These are phyloP conservation scores for Diaphora mendica DNA, from an alignment of 2,888 invertebrate genomes.

Conservation along the genomic window DNA sequence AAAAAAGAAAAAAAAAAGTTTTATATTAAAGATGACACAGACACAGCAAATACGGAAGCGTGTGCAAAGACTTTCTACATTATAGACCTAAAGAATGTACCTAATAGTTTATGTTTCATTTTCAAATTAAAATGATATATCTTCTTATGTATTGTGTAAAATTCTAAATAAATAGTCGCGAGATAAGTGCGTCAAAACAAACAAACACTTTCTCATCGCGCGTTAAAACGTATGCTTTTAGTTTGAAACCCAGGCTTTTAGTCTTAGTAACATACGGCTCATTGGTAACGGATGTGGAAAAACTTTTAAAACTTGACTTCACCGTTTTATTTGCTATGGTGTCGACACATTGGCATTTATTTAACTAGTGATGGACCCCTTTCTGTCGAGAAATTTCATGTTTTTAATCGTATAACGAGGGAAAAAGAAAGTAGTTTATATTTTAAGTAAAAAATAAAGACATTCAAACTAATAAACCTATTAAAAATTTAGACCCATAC, in stretches of 20 bases:
- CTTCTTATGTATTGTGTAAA: background rate
- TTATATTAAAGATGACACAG: too few species aligned
- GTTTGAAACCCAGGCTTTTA: slow-evolving; percentile 34
- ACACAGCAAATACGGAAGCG: too few species aligned
- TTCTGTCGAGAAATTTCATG: slow-evolving; percentile 28
- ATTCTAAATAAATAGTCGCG: background rate
- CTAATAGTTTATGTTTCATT: background rate
- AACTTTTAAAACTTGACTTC: slow-evolving; percentile 58
- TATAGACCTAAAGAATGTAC: too few species aligned
- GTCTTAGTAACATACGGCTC: slow-evolving; percentile 44
- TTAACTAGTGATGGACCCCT: slow-evolving; percentile 53
- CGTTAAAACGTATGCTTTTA: slow-evolving; percentile 16
- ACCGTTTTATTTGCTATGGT: slow-evolving; percentile 68
- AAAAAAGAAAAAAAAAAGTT: too few species aligned
- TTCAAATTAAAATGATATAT: background rate
- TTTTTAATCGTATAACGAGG: background rate
- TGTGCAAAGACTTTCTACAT: too few species aligned
- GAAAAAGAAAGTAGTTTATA: background rate
- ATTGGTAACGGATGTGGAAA: slow-evolving; percentile 56
- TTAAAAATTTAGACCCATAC: too few species aligned
- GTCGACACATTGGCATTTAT: slow-evolving; percentile 54
- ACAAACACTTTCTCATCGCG: slow-evolving; percentile 17
- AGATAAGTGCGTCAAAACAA: slow-evolving; percentile 15
- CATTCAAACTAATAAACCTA: background rate
- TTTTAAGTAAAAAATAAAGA: background rate